Percentiles rank a stretch among this genome's conserved stretches.
Evolutionary conservation across 2,888 invertebrate species (phyloP).

Genomic region (Tanytarsus gracilentus): DNA sequence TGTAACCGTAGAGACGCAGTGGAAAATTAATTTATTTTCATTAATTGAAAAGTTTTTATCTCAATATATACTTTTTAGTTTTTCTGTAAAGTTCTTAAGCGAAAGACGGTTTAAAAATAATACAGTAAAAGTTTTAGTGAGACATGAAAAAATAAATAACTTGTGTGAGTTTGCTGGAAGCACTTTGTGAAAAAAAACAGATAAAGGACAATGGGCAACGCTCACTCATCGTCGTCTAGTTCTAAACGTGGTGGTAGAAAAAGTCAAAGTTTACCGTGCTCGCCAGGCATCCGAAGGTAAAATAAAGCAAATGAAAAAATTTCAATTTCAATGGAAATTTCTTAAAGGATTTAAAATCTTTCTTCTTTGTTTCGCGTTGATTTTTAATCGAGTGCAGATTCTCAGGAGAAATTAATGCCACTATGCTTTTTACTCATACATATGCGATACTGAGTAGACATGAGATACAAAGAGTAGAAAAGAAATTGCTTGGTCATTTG

Average conservation of each 20-base stretch:
- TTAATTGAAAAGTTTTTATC: conserved; percentile 21
- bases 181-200: conserved; percentile 33
- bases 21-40: conserved; percentile 20
- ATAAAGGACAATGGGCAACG: conserved; percentile 12
- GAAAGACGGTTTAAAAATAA: conserved; percentile 13
- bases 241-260: conserved; percentile 39
- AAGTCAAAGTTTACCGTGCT: conserved; percentile 64
- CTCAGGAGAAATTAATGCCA: conserved; percentile 18
- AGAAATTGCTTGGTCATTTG: too few relatives aligned
- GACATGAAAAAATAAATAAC: not conserved
- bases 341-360: not conserved
- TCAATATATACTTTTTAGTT: not conserved
- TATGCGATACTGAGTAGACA: too few relatives aligned
- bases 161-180: not conserved
- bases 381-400: conserved; percentile 14
- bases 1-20: not conserved
- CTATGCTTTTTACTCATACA: too few relatives aligned
- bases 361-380: not conserved
- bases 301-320: conserved; percentile 6
- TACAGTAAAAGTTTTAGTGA: conserved; percentile 1
- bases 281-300: conserved; percentile 67
- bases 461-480: too few relatives aligned
- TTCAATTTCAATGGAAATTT: conserved; percentile 21
- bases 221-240: conserved; percentile 41
- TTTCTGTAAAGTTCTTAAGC: not conserved